phyloP scores from a whole-genome alignment of 1,140 invertebrate genomes.

The Caenorhabditis brenneri region DNA sequence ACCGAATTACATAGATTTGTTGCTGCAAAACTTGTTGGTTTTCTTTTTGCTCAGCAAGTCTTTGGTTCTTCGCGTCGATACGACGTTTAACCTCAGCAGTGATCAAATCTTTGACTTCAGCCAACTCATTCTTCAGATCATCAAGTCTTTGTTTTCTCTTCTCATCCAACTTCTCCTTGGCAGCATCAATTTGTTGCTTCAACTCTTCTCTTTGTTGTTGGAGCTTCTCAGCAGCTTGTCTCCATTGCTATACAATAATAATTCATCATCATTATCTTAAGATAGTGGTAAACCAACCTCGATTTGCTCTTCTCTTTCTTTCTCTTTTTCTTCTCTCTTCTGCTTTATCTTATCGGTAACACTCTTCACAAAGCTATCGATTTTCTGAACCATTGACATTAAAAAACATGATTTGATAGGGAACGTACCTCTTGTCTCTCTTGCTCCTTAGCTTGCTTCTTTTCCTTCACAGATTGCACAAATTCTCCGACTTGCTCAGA shows the following conservation, averaged over 20 bases:
- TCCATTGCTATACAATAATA: not conserved
- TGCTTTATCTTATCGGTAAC: constrained; percentile 6
- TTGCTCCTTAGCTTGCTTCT: constrained; percentile 21
- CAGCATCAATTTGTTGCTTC: constrained; percentile 36
- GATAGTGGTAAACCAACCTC: not conserved
- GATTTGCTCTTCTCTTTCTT: constrained; percentile 24
- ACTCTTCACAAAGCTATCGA: constrained; percentile 21
- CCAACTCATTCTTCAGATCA: constrained; percentile 22
- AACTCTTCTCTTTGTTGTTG: constrained; percentile 29
- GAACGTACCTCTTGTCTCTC: not conserved
- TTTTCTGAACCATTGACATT: constrained; percentile 31
- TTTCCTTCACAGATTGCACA: not conserved
- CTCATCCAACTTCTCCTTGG: not conserved
- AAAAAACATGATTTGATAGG: too few relatives aligned
- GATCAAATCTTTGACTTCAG: not conserved
- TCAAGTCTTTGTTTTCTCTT: not conserved
- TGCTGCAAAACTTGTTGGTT: not conserved
- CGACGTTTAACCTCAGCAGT: constrained; percentile 17
- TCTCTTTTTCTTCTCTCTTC: constrained; percentile 32
- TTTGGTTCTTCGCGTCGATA: not conserved
- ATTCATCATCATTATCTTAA: too few relatives aligned
- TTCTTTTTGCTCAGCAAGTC: not conserved
- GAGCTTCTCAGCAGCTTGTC: constrained; percentile 21
- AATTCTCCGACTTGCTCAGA: constrained; percentile 8
- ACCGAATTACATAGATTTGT: not conserved